Evolutionary conservation across 92 coral and sea anemone species (phyloP).

Genomic region (Bergia sp.): DNA sequence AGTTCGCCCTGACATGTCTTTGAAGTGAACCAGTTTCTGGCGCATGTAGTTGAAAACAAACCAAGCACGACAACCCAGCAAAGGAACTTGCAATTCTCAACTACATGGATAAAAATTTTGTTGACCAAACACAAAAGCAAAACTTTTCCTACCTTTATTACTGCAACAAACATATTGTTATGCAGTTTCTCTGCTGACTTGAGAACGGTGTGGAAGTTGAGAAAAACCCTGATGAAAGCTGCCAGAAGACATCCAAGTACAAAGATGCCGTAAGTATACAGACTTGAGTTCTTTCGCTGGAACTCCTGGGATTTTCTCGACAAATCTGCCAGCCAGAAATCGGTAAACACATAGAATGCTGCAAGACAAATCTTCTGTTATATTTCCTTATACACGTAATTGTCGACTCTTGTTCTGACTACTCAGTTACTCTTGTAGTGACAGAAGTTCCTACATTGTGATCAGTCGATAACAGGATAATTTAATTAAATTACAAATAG

Average conservation of each 20-base stretch:
- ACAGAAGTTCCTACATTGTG: no score
- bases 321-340: conserved; percentile 20
- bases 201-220: conserved; percentile 9
- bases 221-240: neutral
- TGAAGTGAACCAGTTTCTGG: no score
- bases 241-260: conserved; percentile 9
- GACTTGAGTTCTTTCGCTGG: neutral
- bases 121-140: no score
- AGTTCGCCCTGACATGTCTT: no score
- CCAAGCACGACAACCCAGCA: no score
- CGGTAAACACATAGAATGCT: conserved; percentile 15
- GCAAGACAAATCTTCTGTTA: neutral
- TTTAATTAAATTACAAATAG: no score
- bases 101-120: no score
- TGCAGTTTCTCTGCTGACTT: conserved; percentile 30
- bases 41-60: no score
- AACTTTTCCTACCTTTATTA: conserved; percentile 3
- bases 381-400: neutral
- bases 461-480: no score
- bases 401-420: no score
- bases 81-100: neutral
- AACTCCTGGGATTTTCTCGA: neutral
- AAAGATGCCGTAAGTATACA: neutral
- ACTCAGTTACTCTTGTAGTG: no score
- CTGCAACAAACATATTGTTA: conserved; percentile 23